A percentile compares a stretch with the other conserved stretches of the same genome.
phyloP scores from a whole-genome alignment of 2,888 invertebrate genomes.

The Norana najaformis region DNA sequence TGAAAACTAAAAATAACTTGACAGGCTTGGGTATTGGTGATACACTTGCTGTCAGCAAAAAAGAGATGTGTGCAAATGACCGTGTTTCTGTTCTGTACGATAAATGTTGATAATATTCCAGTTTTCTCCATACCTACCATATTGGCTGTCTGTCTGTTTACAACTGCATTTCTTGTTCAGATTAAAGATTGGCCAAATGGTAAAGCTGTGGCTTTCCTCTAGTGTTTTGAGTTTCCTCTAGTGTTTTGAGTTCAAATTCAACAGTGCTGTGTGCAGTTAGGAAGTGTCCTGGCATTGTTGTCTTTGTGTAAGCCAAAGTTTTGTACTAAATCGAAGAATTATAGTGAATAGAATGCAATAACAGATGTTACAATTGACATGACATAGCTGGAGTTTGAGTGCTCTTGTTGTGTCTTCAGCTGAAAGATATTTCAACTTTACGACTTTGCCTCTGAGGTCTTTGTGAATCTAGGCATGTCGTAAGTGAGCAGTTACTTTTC shows the following conservation, averaged over 20 bases:
- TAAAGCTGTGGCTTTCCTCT: background rate
- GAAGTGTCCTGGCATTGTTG: background rate
- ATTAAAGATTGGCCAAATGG: background rate
- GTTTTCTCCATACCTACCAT: background rate
- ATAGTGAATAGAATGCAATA: background rate
- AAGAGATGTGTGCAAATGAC: background rate
- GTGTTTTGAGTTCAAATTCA: background rate
- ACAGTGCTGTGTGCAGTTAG: background rate
- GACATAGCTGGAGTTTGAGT: no score
- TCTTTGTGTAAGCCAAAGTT: background rate
- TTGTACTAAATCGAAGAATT: background rate
- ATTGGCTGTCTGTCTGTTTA: background rate
- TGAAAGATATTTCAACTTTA: background rate
- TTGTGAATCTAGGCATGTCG: background rate
- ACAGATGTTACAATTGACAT: background rate
- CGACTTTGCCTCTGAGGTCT: no score
- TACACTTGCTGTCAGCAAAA: background rate
- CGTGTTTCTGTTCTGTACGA: background rate
- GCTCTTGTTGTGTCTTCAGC: background rate
- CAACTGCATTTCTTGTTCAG: background rate
- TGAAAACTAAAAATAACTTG: background rate
- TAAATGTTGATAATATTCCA: background rate
- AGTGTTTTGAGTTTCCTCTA: background rate
- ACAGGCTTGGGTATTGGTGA: background rate
- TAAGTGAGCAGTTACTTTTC: conserved; percentile 13